Evolutionary conservation across 2,888 invertebrate genomes (phyloP), one percentile per base, ranked within the genome.

Genomic region (Ceriagrion tenellum): DNA sequence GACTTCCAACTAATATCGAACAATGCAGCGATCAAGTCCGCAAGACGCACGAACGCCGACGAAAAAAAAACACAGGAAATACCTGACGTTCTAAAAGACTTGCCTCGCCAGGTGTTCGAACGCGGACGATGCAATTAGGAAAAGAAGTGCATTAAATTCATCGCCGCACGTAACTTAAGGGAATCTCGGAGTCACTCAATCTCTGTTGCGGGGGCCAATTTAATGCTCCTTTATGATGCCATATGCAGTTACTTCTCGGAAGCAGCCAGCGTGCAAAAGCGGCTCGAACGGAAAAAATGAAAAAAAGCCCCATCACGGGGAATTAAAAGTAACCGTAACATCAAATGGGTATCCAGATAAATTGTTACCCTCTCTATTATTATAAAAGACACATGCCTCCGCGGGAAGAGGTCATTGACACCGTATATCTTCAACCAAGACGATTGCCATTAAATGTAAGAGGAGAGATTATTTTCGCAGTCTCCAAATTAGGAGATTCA

Each of bases 51-150:
- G 59, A 6, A 59, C 35, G 30, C 16, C 12, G 35, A 69, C 69
- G 18, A 20, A 2, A 69, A n/a, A 30, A 74, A 81, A 35, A 35
- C 16, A 35, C 35, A 35, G 30, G 81, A 81, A 81, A 81, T 81
- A 13, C 81, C 81, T 35, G 4, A 16, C 30, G 13, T 81, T 35
- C 18, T 81, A 3, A 35, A 81, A 30, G 35, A 35, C 16, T 81
- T 35, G 13, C 81, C 35, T 81, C 81, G 18, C 81, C 81, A 81
- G 81, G 81, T 81, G 81, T 81, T 81, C 81, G 35, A 81, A 81
- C 81, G 30, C 0, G 35, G 81, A 35, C 26, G n/a, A 13, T 16
- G 81, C 81, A 81, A 81, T 81, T 81, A 81, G 26, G 30, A 35
- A n/a, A 35, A 30, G 81, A 81, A 81, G 35, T 35, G 6, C 81